These are phyloP conservation scores for Frankliniella fusca DNA, from an alignment of 2,888 invertebrate species.

Conservation along the genomic window DNA sequence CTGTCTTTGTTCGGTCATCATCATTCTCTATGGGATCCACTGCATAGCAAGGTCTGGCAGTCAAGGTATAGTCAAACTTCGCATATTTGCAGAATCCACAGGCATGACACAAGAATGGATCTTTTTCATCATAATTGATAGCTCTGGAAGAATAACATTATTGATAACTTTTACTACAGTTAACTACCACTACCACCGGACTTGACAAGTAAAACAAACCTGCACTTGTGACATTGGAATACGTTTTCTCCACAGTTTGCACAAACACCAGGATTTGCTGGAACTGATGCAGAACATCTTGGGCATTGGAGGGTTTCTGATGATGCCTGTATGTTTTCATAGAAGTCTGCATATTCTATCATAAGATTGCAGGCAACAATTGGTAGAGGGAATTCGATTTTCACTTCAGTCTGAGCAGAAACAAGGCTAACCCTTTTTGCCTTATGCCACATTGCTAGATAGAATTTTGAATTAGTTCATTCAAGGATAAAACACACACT, in stretches of 20 bases:
- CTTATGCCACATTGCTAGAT: slow-evolving; percentile 85
- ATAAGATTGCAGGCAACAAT: slow-evolving; percentile 97
- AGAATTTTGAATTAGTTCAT: neutral
- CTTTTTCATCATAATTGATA: slow-evolving; percentile 98
- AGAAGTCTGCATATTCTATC: slow-evolving; percentile 97
- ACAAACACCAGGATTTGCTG: slow-evolving; percentile 96
- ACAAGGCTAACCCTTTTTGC: slow-evolving; percentile 87
- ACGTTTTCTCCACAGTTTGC: slow-evolving; percentile 97
- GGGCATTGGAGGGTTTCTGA: slow-evolving; percentile 94
- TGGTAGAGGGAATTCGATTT: slow-evolving; percentile 93
- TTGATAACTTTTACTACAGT: neutral
- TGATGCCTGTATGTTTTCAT: slow-evolving; percentile 89
- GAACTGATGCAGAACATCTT: slow-evolving; percentile 92
- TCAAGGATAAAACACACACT: neutral
- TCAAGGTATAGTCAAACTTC: slow-evolving; percentile 93
- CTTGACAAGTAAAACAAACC: slow-evolving; percentile 48
- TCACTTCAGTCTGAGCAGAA: slow-evolving; percentile 91
- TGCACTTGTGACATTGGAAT: slow-evolving; percentile 97
- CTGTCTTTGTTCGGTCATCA: slow-evolving; percentile 92
- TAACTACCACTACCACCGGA: neutral
- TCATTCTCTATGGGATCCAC: slow-evolving; percentile 97
- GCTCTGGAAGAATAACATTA: slow-evolving; percentile 57
- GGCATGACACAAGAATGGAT: slow-evolving; percentile 96
- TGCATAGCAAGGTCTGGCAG: slow-evolving; percentile 88
- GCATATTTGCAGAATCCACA: slow-evolving; percentile 99